These are phyloP conservation scores for Odocoileus virginianus DNA, from an alignment of 2,113 vertebrate genomes.

Conservation along the genomic window DNA sequence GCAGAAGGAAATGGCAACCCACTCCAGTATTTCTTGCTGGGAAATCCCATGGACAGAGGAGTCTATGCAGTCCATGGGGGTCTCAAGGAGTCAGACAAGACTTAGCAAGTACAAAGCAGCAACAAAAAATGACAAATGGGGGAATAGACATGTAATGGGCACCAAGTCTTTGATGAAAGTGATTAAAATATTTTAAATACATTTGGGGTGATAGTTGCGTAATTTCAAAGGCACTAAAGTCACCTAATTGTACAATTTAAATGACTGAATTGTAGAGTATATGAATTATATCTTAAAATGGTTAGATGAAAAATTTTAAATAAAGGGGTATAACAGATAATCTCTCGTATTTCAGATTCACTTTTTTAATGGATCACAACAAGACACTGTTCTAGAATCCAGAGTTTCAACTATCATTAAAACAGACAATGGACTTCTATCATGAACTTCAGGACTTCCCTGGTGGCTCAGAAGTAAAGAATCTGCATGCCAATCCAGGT, in stretches of 20 bases:
- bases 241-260: background rate
- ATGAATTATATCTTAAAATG: background rate
- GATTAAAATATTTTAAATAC: background rate
- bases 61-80: background rate
- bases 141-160: background rate
- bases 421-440: background rate
- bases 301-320: background rate
- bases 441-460: background rate
- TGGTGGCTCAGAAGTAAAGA: too few species aligned
- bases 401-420: background rate
- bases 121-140: background rate
- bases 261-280: background rate
- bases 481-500: too few species aligned
- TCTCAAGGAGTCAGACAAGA: background rate
- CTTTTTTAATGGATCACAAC: background rate
- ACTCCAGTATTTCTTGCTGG: background rate
- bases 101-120: background rate
- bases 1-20: background rate
- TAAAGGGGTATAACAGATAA: background rate
- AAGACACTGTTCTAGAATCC: background rate
- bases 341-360: background rate
- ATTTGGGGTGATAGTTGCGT: background rate
- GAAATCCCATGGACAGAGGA: background rate
- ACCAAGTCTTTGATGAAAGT: background rate
- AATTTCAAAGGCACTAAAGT: background rate